Evolutionary conservation across 2,797 vertebrate genomes (phyloP), one percentile per base, ranked within the genome.

Genomic region (Tenualosa ilisha): DNA sequence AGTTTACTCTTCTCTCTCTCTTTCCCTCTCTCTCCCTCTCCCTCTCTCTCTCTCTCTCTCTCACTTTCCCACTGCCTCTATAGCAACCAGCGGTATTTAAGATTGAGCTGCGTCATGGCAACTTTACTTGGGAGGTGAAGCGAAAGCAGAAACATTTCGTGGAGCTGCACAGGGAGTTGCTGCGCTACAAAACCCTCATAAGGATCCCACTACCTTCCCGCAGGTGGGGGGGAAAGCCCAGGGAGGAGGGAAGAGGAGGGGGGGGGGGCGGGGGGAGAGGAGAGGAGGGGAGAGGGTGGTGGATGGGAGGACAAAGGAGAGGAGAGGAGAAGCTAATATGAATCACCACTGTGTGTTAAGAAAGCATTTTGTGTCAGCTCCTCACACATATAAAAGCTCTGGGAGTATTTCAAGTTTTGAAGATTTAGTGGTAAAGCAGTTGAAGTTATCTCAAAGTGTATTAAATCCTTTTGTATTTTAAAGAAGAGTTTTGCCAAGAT

Each of bases 131-230:
- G 98, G 85, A 97, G 54, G 96, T 99, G 8, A 99, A 99, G 93
- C 96, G 97, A 91, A 99, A 99, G 91, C 98, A 97, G 94, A 99
- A 98, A 84, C 97, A 99, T 92, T 99, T 99, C 90, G 91, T 99
- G 92, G 98, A 99, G 65, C 95, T 99, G 40, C 98, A 99, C 92
- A 95, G 97, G 93, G 98, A 99, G 89, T 95, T 99, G 86, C 94
- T 97, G 85, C 96, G 96, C n/a, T 99, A 99, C 91, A 99, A 99
- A 95, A 96, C 98, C 88, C 96, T 99, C 0, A 96, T 99, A 89
- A 97, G 96, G 91, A 98, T 99, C 84, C 98, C 98, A 0, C 95
- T 99, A 91, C 98, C 98, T 12, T 97, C 96, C 17, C 95, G 97
- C 90, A 97, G 96, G 97, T 98, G 72, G 46, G 72, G 72, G 3